Evolutionary conservation across 2,888 invertebrate species (phyloP), one percentile per base, ranked within the genome.

Genomic region (Eupeodes latifasciatus): DNA sequence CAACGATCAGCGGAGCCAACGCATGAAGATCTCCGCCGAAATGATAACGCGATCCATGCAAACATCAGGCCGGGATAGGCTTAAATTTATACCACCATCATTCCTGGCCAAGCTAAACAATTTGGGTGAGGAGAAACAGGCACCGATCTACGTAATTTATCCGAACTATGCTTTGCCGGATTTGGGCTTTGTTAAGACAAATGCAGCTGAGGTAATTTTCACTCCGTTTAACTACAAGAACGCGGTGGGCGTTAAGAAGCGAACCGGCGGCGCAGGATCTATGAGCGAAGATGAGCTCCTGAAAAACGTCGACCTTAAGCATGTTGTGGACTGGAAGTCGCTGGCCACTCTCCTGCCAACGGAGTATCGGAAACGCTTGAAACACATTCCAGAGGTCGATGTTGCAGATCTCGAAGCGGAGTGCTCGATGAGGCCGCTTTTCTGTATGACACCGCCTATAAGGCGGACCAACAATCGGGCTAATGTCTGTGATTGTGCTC

Each of bases 281-380:
- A 55, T 76, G 91, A 96, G 96, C 91, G 98, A 98, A 92, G 95
- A 97, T 72, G 98, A 98, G 93, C 95, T 96, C 86, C 93, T 98
- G 55, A 96, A 96, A 92, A 96, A 96, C 91, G 96, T 96, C 93
- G 97, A 97, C 76, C 96, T 97, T 89, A 95, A 96, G 59, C 98
- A 98, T 92, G 96, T 99, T 10, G 96, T 96, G 92, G 99, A 99
- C 93, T 99, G 98, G 98, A 97, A 98, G 91, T 98, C 98, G 0
- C 94, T 99, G 74, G 97, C 97, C 5, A 96, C 98, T 90, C 94
- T 99, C 69, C 94, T 99, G 89, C 99, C 99, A 5, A 94, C 95
- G 89, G 98, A 99, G 93, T 98, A 97, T 92, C 95, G 96, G 89
- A 96, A 96, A 91, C 95, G 98, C 89, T 93, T 98, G 71, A 97